phyloP scores from a whole-genome alignment of 64 coral and sea anemone species.

The Pocillopora verrucosa region DNA sequence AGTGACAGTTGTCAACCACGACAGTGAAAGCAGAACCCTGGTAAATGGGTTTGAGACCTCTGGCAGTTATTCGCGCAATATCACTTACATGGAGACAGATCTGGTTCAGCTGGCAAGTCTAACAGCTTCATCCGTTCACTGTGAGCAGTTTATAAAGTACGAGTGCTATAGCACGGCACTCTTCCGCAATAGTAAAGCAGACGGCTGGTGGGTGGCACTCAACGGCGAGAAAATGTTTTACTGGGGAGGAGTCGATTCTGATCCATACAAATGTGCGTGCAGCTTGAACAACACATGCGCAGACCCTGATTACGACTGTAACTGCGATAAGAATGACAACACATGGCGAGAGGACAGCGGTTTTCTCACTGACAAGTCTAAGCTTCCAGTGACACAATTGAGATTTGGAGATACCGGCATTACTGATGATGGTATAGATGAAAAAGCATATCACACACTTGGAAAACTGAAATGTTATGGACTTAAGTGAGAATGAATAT shows the following conservation, averaged over 20 bases:
- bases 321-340: neutral
- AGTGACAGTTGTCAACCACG: conserved; percentile 47
- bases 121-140: neutral
- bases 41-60: neutral
- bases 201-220: conserved; percentile 41
- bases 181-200: neutral
- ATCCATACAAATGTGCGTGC: conserved; percentile 2
- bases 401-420: neutral
- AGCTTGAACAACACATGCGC: neutral
- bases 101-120: neutral
- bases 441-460: neutral
- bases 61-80: neutral
- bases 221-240: neutral
- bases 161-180: neutral
- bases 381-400: neutral
- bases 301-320: neutral
- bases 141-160: too few species aligned
- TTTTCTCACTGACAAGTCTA: neutral
- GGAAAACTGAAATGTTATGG: conserved; percentile 2
- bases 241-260: neutral
- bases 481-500: neutral
- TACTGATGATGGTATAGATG: neutral
- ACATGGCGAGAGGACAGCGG: neutral
- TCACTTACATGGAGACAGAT: neutral
- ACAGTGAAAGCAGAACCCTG: conserved; percentile 38